Conservation (phyloP, 1,140 invertebrate species). For the Pararge aegeria region DNA sequence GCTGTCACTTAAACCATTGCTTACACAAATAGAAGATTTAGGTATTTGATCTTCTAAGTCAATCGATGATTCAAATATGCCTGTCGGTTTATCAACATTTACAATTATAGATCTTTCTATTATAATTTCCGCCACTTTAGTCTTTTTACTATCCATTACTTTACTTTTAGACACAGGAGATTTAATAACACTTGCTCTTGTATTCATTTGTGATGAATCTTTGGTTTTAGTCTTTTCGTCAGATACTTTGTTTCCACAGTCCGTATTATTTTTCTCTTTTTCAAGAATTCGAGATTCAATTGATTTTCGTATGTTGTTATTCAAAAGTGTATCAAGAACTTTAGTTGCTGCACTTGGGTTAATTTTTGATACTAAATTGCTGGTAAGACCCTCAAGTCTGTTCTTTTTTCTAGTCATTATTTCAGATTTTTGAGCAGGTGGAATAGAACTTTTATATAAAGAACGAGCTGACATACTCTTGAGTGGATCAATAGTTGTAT, state of each 20-base stretch:
- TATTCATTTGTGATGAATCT: slow-evolving; percentile 63
- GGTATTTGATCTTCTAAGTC: slow-evolving; percentile 83
- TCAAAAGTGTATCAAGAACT: slow-evolving; percentile 74
- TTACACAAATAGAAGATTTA: slow-evolving; percentile 76
- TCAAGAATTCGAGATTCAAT: slow-evolving; percentile 78
- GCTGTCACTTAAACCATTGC: slow-evolving; percentile 49
- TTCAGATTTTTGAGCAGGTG: slow-evolving; percentile 74
- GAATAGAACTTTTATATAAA: slow-evolving; percentile 70
- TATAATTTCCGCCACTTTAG: slow-evolving; percentile 52
- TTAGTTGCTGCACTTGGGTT: slow-evolving; percentile 76
- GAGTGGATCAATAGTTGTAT: slow-evolving; percentile 55
- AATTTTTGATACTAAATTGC: slow-evolving; percentile 79
- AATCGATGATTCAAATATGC: slow-evolving; percentile 83
- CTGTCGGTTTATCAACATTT: slow-evolving; percentile 80
- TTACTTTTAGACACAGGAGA: slow-evolving; percentile 78
- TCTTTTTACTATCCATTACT: slow-evolving; percentile 70
- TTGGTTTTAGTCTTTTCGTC: slow-evolving; percentile 61
- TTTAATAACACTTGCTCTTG: slow-evolving; percentile 79
- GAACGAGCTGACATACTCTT: slow-evolving; percentile 71
- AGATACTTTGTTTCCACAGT: slow-evolving; percentile 41
- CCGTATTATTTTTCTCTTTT: slow-evolving; percentile 64
- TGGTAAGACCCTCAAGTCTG: slow-evolving; percentile 80
- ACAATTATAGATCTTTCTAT: slow-evolving; percentile 61
- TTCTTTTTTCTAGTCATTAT: slow-evolving; percentile 81
- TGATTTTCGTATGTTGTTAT: slow-evolving; percentile 78